phyloP scores from a whole-genome alignment of 2,113 vertebrate genomes.

The Spermophilus dauricus region DNA sequence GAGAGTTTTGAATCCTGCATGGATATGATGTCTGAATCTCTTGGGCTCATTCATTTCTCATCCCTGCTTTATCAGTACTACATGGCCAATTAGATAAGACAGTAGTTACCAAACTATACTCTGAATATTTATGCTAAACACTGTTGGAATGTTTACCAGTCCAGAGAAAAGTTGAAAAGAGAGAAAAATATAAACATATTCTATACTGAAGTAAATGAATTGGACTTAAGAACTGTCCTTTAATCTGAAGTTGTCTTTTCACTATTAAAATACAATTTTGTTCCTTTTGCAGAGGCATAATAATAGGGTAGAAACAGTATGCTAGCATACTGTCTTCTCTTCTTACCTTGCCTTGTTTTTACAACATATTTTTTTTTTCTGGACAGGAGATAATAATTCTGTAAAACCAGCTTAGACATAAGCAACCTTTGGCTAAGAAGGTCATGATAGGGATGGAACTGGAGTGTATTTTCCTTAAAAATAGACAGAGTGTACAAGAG shows the following conservation, averaged over 20 bases:
- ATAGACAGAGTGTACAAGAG: background rate
- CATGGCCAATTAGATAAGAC: background rate
- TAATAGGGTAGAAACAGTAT: background rate
- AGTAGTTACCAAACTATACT: background rate
- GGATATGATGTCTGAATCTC: background rate
- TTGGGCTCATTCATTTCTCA: background rate
- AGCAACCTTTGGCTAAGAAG: background rate
- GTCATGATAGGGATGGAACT: background rate
- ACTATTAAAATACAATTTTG: background rate
- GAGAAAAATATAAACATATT: background rate
- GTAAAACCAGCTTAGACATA: background rate
- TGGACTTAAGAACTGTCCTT: background rate
- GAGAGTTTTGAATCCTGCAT: background rate
- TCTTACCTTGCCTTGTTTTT: background rate
- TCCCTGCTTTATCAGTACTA: background rate
- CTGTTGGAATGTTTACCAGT: background rate
- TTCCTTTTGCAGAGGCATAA: background rate
- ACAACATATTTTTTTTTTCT: background rate
- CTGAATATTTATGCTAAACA: background rate
- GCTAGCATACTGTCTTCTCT: background rate
- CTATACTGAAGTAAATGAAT: background rate
- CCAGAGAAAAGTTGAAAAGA: background rate
- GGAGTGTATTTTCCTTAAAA: background rate
- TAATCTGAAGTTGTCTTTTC: background rate
- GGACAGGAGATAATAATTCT: background rate